phyloP scores from a whole-genome alignment of 1,140 invertebrate genomes.

The Drosophila miranda region DNA sequence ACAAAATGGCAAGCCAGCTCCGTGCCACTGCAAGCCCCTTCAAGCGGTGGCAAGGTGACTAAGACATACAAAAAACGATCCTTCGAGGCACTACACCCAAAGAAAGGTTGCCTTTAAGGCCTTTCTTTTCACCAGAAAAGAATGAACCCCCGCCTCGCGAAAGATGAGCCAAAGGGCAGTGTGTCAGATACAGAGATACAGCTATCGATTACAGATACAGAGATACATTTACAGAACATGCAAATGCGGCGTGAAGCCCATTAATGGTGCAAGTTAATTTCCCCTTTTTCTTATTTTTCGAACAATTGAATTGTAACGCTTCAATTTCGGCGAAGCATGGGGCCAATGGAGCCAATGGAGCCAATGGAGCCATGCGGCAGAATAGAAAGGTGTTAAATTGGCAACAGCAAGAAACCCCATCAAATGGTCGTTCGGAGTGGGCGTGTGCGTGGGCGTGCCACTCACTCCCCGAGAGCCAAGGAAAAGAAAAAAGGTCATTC shows the following conservation, averaged over 20 bases:
- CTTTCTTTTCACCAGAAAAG: slow-evolving; percentile 47
- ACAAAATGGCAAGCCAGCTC: slow-evolving; percentile 36
- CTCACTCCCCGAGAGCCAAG: slow-evolving; percentile 11
- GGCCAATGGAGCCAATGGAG: too few relatives aligned
- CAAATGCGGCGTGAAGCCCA: slow-evolving; percentile 61
- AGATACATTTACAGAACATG: neutral
- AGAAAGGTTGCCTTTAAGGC: slow-evolving; percentile 46
- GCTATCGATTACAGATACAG: slow-evolving; percentile 25
- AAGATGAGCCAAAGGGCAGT: slow-evolving; percentile 67
- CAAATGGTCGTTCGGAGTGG: slow-evolving; percentile 37
- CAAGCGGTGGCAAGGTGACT: slow-evolving; percentile 55
- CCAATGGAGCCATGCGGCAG: slow-evolving; percentile 37
- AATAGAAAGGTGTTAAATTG: slow-evolving; percentile 80
- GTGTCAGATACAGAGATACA: slow-evolving; percentile 48
- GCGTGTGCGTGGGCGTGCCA: slow-evolving; percentile 54
- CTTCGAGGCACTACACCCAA: slow-evolving; percentile 66
- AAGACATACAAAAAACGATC: slow-evolving; percentile 52
- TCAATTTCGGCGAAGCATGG: too few relatives aligned
- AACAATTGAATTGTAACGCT: slow-evolving; percentile 74
- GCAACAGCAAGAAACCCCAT: slow-evolving; percentile 11
- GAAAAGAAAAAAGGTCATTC: slow-evolving; percentile 65
- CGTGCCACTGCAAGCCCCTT: too few relatives aligned
- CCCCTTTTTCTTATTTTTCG: slow-evolving; percentile 15
- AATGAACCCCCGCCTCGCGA: slow-evolving; percentile 45
- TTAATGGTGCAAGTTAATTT: slow-evolving; percentile 72